phyloP scores from a whole-genome alignment of 2,113 vertebrate species.

The Lipophrys pholis region DNA sequence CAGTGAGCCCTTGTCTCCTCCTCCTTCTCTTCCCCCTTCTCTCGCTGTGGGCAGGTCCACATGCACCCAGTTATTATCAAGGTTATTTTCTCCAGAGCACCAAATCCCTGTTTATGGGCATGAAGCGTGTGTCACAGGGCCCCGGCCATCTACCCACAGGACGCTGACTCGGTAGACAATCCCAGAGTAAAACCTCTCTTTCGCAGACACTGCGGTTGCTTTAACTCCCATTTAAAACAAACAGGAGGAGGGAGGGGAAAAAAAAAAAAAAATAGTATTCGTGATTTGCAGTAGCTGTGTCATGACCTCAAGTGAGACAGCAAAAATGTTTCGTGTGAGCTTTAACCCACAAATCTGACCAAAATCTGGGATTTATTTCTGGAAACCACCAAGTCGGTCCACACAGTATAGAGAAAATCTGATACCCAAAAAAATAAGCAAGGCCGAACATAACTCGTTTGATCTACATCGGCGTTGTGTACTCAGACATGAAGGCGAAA shows the following conservation, averaged over 20 bases:
- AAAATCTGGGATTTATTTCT: slow-evolving; percentile 48
- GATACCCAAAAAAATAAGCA: slow-evolving; percentile 25
- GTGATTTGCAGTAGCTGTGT: slow-evolving; percentile 43
- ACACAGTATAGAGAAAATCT: slow-evolving; percentile 21
- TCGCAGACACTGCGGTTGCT: slow-evolving; percentile 21
- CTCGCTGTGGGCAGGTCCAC: slow-evolving; percentile 70
- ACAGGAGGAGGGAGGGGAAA: too few relatives aligned
- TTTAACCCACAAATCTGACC: slow-evolving; percentile 29
- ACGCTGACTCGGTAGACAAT: slow-evolving; percentile 53
- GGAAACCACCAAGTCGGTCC: slow-evolving; percentile 41
- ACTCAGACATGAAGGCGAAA: slow-evolving; percentile 9
- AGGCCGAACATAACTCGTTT: not conserved
- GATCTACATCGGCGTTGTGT: slow-evolving; percentile 14
- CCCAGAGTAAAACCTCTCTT: slow-evolving; percentile 36
- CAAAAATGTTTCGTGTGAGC: slow-evolving; percentile 53
- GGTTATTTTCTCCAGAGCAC: slow-evolving; percentile 82
- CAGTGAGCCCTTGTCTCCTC: slow-evolving; percentile 45
- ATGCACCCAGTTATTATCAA: slow-evolving; percentile 83
- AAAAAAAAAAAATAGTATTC: not conserved
- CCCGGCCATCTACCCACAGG: slow-evolving; percentile 69
- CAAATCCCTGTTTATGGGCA: slow-evolving; percentile 84
- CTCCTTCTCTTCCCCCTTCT: slow-evolving; percentile 25
- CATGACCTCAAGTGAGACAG: slow-evolving; percentile 64
- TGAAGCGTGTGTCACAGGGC: slow-evolving; percentile 72
- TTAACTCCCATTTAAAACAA: slow-evolving; percentile 26